A percentile compares a stretch with the other conserved stretches of the same genome.
Conservation (phyloP, 2,888 invertebrate species). For the Macrosoma leucophasiata region DNA sequence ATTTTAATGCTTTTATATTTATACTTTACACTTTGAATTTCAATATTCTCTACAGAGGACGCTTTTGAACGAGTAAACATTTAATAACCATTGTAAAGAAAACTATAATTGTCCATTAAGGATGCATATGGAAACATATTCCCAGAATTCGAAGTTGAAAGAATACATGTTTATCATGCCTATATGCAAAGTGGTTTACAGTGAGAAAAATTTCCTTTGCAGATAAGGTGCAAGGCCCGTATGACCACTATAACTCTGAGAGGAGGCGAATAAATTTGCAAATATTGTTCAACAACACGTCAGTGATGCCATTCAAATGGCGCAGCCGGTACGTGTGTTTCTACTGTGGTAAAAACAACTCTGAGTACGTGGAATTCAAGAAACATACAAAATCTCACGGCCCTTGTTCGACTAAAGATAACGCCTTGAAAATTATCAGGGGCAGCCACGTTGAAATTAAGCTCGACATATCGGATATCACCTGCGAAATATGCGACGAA, state of each 20-base stretch:
- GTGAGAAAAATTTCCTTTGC: conserved; percentile 57
- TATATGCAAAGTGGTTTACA: too few species aligned
- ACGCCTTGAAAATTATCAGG: conserved; percentile 44
- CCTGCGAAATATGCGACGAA: conserved; percentile 51
- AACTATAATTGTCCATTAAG: neutral
- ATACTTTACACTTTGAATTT: too few species aligned
- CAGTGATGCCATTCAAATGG: conserved; percentile 64
- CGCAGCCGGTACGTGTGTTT: conserved; percentile 55
- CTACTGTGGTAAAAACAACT: conserved; percentile 49
- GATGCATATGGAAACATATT: conserved; percentile 3
- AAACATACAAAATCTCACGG: conserved; percentile 56
- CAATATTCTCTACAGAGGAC: too few species aligned
- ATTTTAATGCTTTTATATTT: too few species aligned
- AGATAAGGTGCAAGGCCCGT: conserved; percentile 50
- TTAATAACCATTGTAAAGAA: conserved; percentile 7
- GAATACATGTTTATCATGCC: conserved; percentile 25
- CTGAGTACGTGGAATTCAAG: conserved; percentile 47
- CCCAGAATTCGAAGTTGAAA: too few species aligned
- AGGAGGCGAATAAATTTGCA: conserved; percentile 56
- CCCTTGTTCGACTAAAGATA: conserved; percentile 41
- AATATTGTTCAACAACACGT: conserved; percentile 59
- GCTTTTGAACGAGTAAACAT: conserved; percentile 35
- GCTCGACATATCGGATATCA: conserved; percentile 54
- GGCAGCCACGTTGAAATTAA: conserved; percentile 50
- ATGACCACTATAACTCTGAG: conserved; percentile 45